Evolutionary conservation across 2,797 vertebrate genomes (phyloP), one percentile per base, ranked within the genome.

Genomic region (Syndactyla subalaris): DNA sequence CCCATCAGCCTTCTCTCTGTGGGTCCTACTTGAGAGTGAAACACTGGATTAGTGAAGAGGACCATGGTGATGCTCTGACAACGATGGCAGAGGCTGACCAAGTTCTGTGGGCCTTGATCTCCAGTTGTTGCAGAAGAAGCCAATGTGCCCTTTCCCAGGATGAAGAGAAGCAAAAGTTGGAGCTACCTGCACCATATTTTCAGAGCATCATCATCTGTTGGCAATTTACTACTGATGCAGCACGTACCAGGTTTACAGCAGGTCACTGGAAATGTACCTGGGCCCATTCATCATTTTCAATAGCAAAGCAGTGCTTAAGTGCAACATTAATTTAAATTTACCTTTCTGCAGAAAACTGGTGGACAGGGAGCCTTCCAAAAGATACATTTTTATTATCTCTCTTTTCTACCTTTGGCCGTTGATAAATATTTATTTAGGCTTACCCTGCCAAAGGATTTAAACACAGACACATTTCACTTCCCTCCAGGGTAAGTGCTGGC

Each of bases 371-470:
- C 70, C 51, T 94, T 95, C 70, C n/a, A 20, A 81, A 94, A 85
- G 88, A 93, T 88, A 58, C 34, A 83, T 95, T 92, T 95, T 95
- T 94, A 94, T 93, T 89, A 86, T 62, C 79, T 72, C 39, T 54
- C 49, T 81, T 54, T 77, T 71, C 85, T 71, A 29, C 51, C 21
- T 89, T 77, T 85, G 46, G 70, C 73, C 2, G 1, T 16, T 77
- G 75, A 88, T 86, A 95, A 90, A 95, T 85, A 92, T 92, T 96
- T 95, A 84, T 86, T 89, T 81, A 95, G 51, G 75, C 36, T 89
- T 93, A 68, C 49, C 46, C 85, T 94, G 88, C 76, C 92, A 93
- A 89, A 93, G 76, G 49, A 73, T 73, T 81, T 94, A 88, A 90
- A 63, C 39, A 14, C 61, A 65, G 79, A 38, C 58, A 66, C 58